Base-by-base conservation (phyloP, 2,797 vertebrate genomes). In the Manis pentadactyla region DNA sequence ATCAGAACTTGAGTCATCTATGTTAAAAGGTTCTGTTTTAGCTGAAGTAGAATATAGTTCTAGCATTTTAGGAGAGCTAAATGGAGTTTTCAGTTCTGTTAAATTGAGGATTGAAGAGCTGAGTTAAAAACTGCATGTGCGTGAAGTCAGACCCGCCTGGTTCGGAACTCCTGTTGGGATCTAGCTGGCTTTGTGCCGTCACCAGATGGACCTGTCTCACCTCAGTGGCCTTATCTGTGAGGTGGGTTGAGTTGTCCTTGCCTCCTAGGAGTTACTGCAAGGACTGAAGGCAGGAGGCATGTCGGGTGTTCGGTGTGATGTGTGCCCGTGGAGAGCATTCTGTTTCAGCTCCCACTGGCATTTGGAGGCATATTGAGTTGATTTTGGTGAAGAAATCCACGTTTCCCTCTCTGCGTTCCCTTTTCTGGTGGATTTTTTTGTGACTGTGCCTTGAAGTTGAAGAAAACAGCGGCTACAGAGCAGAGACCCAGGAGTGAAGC, bases 131-230 rank as follows among this genome's bases (percentile, higher is more conserved):
- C 29, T 25, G 25, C 49, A 66, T 1, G 0, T 37, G 49, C 18
- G 5, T 27, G 2, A 25, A 13, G n/a, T 8, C 42, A 14, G 34
- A 29, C 29, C 0, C 29, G 0, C 4, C 53, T 2, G 39, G 15
- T 4, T 39, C 31, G 1, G 4, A 12, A 8, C 10, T 31, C 0
- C 46, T 1, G 1, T 19, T 79, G 63, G 18, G 29, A 5, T 1
- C 12, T 8, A 27, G 29, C n/a, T 4, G 27, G 59, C 31, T 6
- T 19, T n/a, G 69, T 37, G 25, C 12, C 0, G 39, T 1, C 8
- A 29, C 2, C 2, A 0, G 2, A 0, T 15, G 0, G 25, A 17
- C 86, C 66, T 61, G 19, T 49, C 37, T 27, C 7, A 6, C 4
- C 21, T 71, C 1, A 9, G 51, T 7, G 11, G 49, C 42, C 73